Evolutionary conservation across 1,140 invertebrate species (phyloP), one percentile per base, ranked within the genome.

Genomic region (Drepana arcuata): DNA sequence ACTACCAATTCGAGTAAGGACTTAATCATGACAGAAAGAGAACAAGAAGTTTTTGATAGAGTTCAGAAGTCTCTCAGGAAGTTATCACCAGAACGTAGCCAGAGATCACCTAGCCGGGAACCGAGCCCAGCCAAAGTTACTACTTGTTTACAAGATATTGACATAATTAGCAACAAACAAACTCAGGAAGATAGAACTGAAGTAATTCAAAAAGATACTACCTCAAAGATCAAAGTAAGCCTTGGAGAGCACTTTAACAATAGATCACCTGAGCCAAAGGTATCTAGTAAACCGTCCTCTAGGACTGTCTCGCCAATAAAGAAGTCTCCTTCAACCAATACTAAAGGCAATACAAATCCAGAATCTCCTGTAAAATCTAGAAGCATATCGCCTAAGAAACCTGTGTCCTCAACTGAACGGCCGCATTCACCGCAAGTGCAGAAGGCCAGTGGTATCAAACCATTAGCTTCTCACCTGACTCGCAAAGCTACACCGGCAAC

Each of bases 251-350:
- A n/a, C n/a, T n/a, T n/a, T n/a, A n/a, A n/a, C n/a, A n/a, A 61
- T 14, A 67, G 58, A 38, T 23, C 41, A 11, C 60, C 61, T 33
- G 55, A 60, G 16, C 46, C 60, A 45, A 74, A 63, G 45, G 23
- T 48, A 15, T 36, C 43, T 2, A 66, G 35, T 27, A 81, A 77
- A 38, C 45, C 62, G 37, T 37, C 56, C 2, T 58, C 62, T 21
- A 59, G 72, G 48, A 77, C 64, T 48, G 48, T 59, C n/a, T 79
- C 74, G 9, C 74, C 75, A 9, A 63, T 48, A n/a, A 78, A 78
- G 42, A 72, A 65, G 38, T 38, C 44, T 29, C 39, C 31, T 26
- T 46, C 41, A 26, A 32, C 49, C 15, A 48, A 61, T 45, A 43
- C 53, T 14, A 63, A 62, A 34, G 27, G 34, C 13, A 52, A 58